Evolutionary conservation across 2,113 vertebrate genomes (phyloP).

Genomic region (Fulmarus glacialis): DNA sequence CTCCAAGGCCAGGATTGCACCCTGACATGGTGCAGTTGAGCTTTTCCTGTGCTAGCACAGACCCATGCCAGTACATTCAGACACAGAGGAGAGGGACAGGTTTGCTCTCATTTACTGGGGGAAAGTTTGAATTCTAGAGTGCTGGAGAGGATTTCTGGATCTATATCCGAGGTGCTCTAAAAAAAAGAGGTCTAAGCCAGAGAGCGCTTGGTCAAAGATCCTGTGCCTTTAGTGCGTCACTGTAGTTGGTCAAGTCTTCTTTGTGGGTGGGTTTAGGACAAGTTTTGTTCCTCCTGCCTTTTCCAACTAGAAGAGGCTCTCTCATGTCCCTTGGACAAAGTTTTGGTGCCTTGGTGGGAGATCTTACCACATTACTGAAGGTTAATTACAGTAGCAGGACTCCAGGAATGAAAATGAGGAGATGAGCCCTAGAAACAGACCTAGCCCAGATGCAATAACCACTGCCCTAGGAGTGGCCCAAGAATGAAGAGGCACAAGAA

Average conservation of each 20-base stretch:
- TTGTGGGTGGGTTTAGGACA: not conserved
- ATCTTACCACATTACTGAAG: not conserved
- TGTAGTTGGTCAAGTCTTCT: not conserved
- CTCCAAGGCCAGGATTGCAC: not conserved
- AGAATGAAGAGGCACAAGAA: not conserved
- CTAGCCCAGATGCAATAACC: not conserved
- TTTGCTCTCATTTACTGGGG: not conserved
- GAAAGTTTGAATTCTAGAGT: not conserved
- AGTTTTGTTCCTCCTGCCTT: not conserved
- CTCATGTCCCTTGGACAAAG: not conserved
- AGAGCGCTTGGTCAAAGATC: not conserved
- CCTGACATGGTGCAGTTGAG: not conserved
- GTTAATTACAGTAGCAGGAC: not conserved
- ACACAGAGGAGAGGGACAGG: not conserved
- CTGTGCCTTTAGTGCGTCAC: not conserved
- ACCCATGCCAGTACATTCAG: rapidly evolving
- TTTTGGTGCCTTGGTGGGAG: not conserved
- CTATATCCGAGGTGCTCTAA: not conserved
- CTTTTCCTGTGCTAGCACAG: not conserved
- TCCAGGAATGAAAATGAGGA: not conserved
- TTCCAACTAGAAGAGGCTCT: not conserved
- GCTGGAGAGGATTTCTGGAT: not conserved
- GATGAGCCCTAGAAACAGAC: not conserved
- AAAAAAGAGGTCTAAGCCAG: not conserved
- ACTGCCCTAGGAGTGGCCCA: not conserved